These are phyloP conservation scores for Pampus argenteus DNA, from an alignment of 2,797 vertebrate species.

Conservation along the genomic window DNA sequence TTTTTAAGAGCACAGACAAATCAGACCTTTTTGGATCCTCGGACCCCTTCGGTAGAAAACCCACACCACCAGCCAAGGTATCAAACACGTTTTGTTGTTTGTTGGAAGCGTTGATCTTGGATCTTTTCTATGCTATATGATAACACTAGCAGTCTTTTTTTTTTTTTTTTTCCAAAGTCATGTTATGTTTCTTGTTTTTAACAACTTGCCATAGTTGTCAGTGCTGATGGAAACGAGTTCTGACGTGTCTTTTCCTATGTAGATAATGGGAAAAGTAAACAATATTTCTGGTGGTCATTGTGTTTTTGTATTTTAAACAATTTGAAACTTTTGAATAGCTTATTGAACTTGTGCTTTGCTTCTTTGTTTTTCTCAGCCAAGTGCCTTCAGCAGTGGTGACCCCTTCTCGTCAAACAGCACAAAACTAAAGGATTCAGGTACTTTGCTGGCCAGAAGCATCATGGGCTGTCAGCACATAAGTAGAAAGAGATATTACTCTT, in stretches of 20 bases:
- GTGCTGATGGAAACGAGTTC: conserved; percentile 12
- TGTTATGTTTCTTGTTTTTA: background rate
- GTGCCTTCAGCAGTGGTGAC: conserved; percentile 88
- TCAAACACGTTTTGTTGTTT: conserved; percentile 15
- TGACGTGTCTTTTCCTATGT: background rate
- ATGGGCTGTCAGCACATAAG: background rate
- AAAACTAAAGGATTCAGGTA: conserved; percentile 92
- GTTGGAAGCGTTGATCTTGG: background rate
- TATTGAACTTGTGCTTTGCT: conserved; percentile 22
- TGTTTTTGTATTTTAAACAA: conserved; percentile 27
- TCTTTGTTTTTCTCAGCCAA: conserved; percentile 81
- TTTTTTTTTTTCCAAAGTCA: background rate
- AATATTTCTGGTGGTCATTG: background rate
- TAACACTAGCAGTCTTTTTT: conserved; percentile 1
- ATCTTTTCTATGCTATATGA: background rate
- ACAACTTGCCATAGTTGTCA: background rate
- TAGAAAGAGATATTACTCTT: background rate
- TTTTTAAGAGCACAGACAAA: conserved; percentile 90
- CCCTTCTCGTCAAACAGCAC: conserved; percentile 87
- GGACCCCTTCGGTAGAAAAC: conserved; percentile 90
- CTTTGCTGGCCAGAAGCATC: background rate
- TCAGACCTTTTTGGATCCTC: conserved; percentile 88
- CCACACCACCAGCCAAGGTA: conserved; percentile 89
- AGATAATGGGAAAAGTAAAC: conserved; percentile 5
- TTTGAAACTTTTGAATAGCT: conserved; percentile 26